Percentiles rank a stretch among this genome's conserved stretches.
These are phyloP conservation scores for Heliconius hewitsoni DNA, from an alignment of 1,140 invertebrate genomes.

Conservation along the genomic window DNA sequence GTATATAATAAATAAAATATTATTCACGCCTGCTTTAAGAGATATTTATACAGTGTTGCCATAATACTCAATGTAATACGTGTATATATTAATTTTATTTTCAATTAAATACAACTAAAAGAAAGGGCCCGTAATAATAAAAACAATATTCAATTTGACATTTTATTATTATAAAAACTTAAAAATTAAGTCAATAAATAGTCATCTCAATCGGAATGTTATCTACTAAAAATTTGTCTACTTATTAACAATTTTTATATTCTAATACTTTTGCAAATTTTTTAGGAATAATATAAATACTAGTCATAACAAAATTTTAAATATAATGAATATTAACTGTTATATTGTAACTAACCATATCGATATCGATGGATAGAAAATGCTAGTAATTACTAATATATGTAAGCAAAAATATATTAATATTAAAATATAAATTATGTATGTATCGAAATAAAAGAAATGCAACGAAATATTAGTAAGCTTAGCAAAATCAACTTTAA, in stretches of 20 bases:
- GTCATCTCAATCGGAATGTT: conserved; percentile 6
- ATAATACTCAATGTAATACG: too few species aligned
- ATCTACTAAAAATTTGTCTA: not conserved
- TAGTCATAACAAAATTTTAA: not conserved
- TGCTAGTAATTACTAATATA: not conserved
- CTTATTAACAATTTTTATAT: not conserved
- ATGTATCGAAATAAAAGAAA: too few species aligned
- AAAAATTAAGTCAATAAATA: conserved; percentile 4
- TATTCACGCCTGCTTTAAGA: too few species aligned
- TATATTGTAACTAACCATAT: not conserved
- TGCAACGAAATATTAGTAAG: too few species aligned
- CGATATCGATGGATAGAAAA: not conserved
- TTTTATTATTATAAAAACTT: conserved; percentile 1
- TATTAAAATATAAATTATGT: too few species aligned
- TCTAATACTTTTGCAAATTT: not conserved
- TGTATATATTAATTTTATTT: not conserved
- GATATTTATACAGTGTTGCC: too few species aligned
- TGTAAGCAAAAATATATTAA: too few species aligned
- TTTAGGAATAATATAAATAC: not conserved
- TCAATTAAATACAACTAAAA: not conserved
- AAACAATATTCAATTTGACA: not conserved
- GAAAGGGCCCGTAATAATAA: not conserved
- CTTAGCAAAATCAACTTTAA: too few species aligned
- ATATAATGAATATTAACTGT: not conserved
- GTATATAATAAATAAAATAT: too few species aligned